Conservation (phyloP, 2,888 invertebrate genomes). For the Leptogaster cylindrica region DNA sequence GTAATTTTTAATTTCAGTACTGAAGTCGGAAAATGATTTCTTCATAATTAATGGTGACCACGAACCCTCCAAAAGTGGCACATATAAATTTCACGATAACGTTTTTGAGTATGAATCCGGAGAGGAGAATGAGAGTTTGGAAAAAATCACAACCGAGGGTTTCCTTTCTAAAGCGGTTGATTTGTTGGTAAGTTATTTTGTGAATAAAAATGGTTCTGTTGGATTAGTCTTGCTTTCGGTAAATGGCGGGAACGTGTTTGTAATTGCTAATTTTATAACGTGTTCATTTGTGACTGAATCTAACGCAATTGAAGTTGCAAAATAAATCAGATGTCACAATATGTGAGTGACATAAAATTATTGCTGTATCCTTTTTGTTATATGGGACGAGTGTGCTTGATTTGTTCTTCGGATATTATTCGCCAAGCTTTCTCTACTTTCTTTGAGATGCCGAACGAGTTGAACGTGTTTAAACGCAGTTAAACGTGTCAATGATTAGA, state of each 20-base stretch:
- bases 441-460: no score
- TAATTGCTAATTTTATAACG: no score
- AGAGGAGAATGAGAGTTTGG: constrained; percentile 61
- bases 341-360: no score
- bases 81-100: constrained; percentile 78
- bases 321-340: no score
- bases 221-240: not conserved
- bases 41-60: constrained; percentile 85
- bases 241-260: not conserved
- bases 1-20: constrained; percentile 64
- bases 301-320: no score
- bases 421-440: no score
- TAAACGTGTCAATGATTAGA: no score
- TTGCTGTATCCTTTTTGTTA: no score
- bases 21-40: constrained; percentile 76
- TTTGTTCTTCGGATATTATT: no score
- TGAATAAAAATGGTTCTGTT: not conserved
- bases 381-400: no score
- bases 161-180: constrained; percentile 53
- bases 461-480: no score
- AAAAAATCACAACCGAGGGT: constrained; percentile 52
- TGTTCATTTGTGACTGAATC: no score
- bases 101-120: constrained; percentile 76
- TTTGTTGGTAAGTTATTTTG: constrained; percentile 52
- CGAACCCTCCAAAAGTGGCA: constrained; percentile 73